phyloP scores from a whole-genome alignment of 2,888 invertebrate genomes.

The Drosophila merina region DNA sequence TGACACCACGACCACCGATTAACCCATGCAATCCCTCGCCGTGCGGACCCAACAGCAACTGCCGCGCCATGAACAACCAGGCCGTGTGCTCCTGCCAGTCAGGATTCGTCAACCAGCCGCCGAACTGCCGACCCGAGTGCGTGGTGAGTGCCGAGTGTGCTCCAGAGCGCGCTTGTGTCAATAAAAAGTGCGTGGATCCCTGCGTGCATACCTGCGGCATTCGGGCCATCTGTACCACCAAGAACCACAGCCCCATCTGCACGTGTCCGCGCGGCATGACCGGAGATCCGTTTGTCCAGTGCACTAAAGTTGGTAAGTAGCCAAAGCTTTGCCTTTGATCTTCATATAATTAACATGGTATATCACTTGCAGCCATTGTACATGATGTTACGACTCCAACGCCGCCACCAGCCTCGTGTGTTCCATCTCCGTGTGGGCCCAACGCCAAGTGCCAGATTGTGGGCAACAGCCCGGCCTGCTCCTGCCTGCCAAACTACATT shows the following conservation, averaged over 20 bases:
- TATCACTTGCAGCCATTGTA: conserved; percentile 52
- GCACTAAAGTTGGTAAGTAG: conserved; percentile 88
- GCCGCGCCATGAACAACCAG: conserved; percentile 90
- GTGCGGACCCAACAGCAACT: conserved; percentile 94
- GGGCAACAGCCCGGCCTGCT: conserved; percentile 90
- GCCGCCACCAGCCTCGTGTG: conserved; percentile 89
- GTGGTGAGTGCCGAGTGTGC: conserved; percentile 94
- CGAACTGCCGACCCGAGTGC: conserved; percentile 93
- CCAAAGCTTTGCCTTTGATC: background rate
- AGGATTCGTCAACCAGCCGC: conserved; percentile 91
- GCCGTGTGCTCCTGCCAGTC: conserved; percentile 94
- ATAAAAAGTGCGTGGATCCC: conserved; percentile 94
- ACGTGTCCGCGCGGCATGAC: conserved; percentile 93
- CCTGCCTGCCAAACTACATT: conserved; percentile 90
- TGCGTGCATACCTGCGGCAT: conserved; percentile 95
- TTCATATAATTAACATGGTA: background rate
- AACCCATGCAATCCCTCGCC: conserved; percentile 93
- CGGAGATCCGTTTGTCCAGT: conserved; percentile 93
- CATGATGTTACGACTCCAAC: conserved; percentile 67
- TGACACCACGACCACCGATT: conserved; percentile 82
- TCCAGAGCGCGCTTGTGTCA: conserved; percentile 91
- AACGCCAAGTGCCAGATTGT: conserved; percentile 92
- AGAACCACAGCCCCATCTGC: conserved; percentile 94
- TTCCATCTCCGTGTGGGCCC: conserved; percentile 93
- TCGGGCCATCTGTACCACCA: conserved; percentile 91